Base-by-base conservation (phyloP, 2,888 invertebrate species). In the Phortica okadai region DNA sequence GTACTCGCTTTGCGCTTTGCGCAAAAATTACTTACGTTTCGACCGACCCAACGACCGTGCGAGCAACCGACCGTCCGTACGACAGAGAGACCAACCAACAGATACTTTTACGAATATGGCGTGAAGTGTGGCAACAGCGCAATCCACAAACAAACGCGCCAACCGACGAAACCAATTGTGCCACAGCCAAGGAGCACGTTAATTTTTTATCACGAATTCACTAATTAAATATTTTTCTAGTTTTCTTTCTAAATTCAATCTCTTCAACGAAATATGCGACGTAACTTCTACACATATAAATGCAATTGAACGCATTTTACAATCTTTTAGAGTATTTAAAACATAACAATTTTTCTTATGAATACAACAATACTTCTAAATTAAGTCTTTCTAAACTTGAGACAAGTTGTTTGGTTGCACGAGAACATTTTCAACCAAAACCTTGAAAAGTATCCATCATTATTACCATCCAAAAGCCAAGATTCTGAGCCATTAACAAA, bases 111-210 rank as follows among this genome's bases (percentile, higher is more conserved):
- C 59, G 59, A 21, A 59, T 21, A 59, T 59, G 59, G 59, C 33
- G 42, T 84, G 85, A 85, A 85, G 73, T 78, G 42, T 70, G 86
- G 84, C 85, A 85, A 85, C 85, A 74, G 72, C 78, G 85, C 86
- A 77, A n/a, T 25, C 41, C 66, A 41, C 42, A 14, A 41, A 42
- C 66, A 25, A 66, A 41, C 66, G 42, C 66, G 66, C 41, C 66
- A 41, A 50, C 16, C 66, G n/a, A 74, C 21, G 33, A 45, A 66
- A 74, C 33, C 62, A 64, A 50, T 14, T 11, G 50, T 50, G 50
- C 50, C 50, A 41, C 41, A 33, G 72, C 73, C 73, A 42, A 59
- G 42, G 42, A 16, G 59, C 56, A 14, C 16, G 73, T 69, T 64
- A 74, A 42, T 50, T 80, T 81, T 80, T 78, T 79, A 82, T 83